Percentiles rank a stretch among this genome's conserved stretches.
These are phyloP conservation scores for Neotragus pygmaeus DNA, from an alignment of 2,113 vertebrate species.

Conservation along the genomic window DNA sequence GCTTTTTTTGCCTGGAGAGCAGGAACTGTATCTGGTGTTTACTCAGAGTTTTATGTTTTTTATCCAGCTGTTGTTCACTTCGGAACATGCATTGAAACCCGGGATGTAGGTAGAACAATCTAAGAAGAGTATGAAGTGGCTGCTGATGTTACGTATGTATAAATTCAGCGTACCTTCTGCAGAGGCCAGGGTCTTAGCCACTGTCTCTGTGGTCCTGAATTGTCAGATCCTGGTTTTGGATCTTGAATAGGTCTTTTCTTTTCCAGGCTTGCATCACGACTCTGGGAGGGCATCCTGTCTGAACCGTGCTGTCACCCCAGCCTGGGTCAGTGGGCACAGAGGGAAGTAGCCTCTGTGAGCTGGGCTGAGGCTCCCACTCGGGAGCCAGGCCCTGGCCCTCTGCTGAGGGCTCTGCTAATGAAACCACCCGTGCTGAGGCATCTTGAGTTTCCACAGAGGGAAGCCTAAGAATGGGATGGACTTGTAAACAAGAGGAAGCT, in stretches of 20 bases:
- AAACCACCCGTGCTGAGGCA: not conserved
- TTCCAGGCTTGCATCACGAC: not conserved
- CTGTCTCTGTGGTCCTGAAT: not conserved
- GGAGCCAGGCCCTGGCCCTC: not conserved
- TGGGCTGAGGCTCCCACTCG: not conserved
- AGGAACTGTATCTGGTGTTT: not conserved
- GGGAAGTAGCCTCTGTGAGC: not conserved
- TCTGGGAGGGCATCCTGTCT: constrained; percentile 27
- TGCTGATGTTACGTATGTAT: not conserved
- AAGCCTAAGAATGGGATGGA: not conserved
- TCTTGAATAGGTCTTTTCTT: not conserved
- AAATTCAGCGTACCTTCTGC: not conserved
- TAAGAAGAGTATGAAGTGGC: not conserved
- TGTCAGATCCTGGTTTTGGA: not conserved
- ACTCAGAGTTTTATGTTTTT: not conserved
- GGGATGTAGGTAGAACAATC: not conserved
- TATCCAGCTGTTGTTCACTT: not conserved
- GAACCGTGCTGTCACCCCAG: not conserved
- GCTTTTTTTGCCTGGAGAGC: not conserved
- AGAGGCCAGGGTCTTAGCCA: not conserved
- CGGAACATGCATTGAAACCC: not conserved
- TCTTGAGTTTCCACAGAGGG: not conserved
- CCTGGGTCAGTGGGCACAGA: not conserved
- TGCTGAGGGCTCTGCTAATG: not conserved
- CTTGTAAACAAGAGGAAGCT: not conserved